Base-by-base conservation (phyloP, 2,113 vertebrate genomes). In the Misgurnus anguillicaudatus region DNA sequence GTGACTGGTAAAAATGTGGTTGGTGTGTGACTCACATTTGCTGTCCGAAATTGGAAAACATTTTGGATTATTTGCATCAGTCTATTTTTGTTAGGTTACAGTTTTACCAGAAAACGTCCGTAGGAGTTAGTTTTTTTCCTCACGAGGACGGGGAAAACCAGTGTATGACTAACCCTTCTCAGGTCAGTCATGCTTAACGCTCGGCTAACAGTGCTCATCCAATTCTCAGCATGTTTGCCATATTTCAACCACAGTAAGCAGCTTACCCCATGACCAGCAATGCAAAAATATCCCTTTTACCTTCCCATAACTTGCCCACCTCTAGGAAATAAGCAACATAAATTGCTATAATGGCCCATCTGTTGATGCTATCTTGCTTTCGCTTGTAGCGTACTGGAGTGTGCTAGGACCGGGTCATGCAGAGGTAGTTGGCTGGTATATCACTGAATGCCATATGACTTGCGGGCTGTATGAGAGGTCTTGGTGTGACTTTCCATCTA, bases 401-500 rank as follows among this genome's bases (percentile, higher is more conserved):
- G 9, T 69, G 65, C 41, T 11, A 45, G 17, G 4, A 61, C 51
- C 38, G 68, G 75, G 39, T 68, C 38, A 66, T 55, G 65, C 42
- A 42, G 39, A 39, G 38, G 2, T 65, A 66, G 53, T 66, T 24
- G 36, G 51, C 16, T 72, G 31, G 51, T n/a, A 58, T 72, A 16
- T 41, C 13, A 58, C 53, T 72, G 17, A 42, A 57, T 53, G 11
- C 21, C 51, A 58, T 4, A 31, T 70, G 68, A 16, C 31, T 55
- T 38, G 16, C 2, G 48, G 48, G 48, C 14, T 74, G 21, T 62
- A 57, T 75, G 85, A 78, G 82, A 82, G 84, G 9, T 60, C 65
- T 21, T 45, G 78, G 81, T 75, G 31, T 63, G 82, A 85, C 86
- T 88, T 86, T 82, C 80, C 79, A 73, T 85, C 88, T 6, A 16